Conservation (phyloP, 2,888 invertebrate genomes). For the Sericinus montela region DNA sequence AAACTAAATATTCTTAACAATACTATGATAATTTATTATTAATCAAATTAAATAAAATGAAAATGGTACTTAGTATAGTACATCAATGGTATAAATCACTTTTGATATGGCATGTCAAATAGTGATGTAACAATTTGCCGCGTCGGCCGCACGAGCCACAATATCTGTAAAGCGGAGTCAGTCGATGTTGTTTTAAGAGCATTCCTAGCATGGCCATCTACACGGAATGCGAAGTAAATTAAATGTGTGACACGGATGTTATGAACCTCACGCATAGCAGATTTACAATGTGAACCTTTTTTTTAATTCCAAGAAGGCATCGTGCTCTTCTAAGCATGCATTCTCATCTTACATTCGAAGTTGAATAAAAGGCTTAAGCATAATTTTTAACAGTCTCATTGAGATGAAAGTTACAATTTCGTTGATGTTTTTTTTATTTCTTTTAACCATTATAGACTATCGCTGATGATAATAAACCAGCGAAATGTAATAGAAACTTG, state of each 20-base stretch:
- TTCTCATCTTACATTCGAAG: no score
- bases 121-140: conserved; percentile 6
- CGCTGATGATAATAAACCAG: no score
- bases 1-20: no score
- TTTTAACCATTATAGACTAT: no score
- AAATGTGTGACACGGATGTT: conserved; percentile 14
- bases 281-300: conserved; percentile 6
- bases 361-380: no score
- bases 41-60: background rate
- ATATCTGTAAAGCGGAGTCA: background rate
- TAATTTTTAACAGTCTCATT: no score
- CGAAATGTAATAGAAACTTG: no score
- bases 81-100: conserved; percentile 22
- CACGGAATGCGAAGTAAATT: conserved; percentile 14
- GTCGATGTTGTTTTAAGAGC: conserved; percentile 11
- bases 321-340: background rate
- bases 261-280: conserved; percentile 12
- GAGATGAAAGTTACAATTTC: no score
- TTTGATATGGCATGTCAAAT: conserved; percentile 23
- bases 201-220: conserved; percentile 7
- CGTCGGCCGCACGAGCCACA: conserved; percentile 7
- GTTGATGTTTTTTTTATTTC: no score
- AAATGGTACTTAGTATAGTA: background rate
- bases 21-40: no score
- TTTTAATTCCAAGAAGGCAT: background rate